A percentile compares a stretch with the other conserved stretches of the same genome.
Evolutionary conservation across 2,113 vertebrate species (phyloP).

Genomic region (Rhombomys opimus): DNA sequence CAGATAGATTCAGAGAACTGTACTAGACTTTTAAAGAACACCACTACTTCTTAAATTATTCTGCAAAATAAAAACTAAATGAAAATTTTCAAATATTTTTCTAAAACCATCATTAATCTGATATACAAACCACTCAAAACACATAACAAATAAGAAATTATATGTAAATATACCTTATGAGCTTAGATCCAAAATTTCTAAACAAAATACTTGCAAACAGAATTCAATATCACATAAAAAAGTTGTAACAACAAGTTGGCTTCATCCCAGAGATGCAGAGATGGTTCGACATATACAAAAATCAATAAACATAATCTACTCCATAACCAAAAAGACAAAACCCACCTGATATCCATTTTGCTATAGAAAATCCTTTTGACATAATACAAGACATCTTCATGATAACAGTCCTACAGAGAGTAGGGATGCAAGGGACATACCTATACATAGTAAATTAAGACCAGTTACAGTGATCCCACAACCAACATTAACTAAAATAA

Average conservation of each 20-base stretch:
- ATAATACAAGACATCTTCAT: background rate
- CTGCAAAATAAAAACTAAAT: background rate
- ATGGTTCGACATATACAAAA: background rate
- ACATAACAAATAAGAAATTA: background rate
- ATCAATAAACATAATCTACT: background rate
- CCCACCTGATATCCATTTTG: background rate
- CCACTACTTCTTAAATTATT: too few relatives aligned
- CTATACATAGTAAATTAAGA: background rate
- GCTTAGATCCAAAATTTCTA: background rate
- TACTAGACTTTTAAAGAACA: background rate
- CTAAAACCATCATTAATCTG: background rate
- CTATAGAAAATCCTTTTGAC: too few relatives aligned
- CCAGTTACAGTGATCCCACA: background rate
- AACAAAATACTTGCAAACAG: background rate
- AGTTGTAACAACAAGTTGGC: background rate
- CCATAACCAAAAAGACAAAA: background rate
- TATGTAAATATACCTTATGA: background rate
- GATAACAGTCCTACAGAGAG: background rate
- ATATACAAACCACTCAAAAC: background rate
- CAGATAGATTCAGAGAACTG: background rate
- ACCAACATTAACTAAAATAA: background rate
- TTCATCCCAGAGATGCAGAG: background rate
- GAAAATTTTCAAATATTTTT: background rate
- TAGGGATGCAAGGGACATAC: background rate
- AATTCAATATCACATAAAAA: background rate